Evolutionary conservation across 2,113 vertebrate species (phyloP).

Genomic region (Rhombomys opimus): DNA sequence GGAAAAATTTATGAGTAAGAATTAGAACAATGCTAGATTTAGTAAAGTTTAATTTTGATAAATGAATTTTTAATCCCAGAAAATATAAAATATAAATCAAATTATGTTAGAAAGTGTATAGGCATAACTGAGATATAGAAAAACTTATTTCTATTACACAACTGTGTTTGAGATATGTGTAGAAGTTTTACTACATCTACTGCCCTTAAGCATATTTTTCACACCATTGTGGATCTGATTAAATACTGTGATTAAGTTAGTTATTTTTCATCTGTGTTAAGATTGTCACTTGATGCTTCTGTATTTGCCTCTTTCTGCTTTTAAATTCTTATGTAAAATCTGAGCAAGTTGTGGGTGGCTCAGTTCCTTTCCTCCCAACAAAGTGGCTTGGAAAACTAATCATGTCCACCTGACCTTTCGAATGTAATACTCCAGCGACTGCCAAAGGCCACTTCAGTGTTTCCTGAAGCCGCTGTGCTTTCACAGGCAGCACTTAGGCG

Average conservation of each 20-base stretch:
- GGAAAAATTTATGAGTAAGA: not conserved
- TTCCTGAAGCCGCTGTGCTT: conserved; percentile 57
- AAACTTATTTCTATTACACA: not conserved
- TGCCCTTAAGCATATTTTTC: conserved; percentile 20
- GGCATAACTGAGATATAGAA: not conserved
- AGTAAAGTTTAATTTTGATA: not conserved
- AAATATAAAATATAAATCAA: not conserved
- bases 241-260: not conserved
- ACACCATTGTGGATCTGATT: not conserved
- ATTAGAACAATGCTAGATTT: not conserved
- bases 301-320: not conserved
- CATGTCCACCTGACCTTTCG: conserved; percentile 73
- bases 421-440: conserved; percentile 61
- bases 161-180: not conserved
- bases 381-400: conserved; percentile 60
- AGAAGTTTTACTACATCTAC: not conserved
- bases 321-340: conserved; percentile 3
- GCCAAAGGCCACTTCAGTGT: conserved; percentile 59
- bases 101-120: not conserved
- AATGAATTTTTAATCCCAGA: not conserved
- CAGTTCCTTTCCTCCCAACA: not conserved
- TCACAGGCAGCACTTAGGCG: conserved; percentile 41
- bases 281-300: not conserved
- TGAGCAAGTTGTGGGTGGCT: conserved; percentile 5
- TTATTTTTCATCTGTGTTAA: conserved; percentile 1